Evolutionary conservation across 2,888 invertebrate genomes (phyloP).

Genomic region (Chydorus sphaericus): DNA sequence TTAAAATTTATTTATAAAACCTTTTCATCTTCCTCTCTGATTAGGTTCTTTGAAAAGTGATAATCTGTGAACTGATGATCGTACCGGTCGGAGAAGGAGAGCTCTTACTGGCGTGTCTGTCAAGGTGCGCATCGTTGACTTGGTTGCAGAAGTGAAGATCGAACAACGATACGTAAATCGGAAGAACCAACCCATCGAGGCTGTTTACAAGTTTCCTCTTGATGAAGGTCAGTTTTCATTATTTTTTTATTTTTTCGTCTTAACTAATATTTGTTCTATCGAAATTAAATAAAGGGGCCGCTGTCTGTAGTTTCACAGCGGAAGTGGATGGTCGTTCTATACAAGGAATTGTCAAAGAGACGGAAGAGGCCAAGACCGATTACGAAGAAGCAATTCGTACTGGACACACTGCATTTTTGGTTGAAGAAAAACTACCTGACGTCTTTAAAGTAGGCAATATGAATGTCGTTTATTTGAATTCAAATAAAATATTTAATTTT

Average conservation of each 20-base stretch:
- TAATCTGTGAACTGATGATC: neutral
- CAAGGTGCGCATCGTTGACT: slow-evolving; percentile 7
- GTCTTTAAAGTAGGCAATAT: slow-evolving; percentile 12
- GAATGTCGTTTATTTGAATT: neutral
- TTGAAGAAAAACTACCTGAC: slow-evolving; percentile 15
- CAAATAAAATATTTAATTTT: neutral
- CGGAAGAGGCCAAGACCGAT: slow-evolving; percentile 11
- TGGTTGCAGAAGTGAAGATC: slow-evolving; percentile 14
- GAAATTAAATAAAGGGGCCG: slow-evolving; percentile 12
- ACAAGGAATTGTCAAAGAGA: slow-evolving; percentile 14
- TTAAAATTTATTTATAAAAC: too few relatives aligned
- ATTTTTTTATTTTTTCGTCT: neutral
- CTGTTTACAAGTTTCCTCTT: slow-evolving; percentile 20
- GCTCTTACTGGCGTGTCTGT: slow-evolving; percentile 14
- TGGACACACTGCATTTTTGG: slow-evolving; percentile 13
- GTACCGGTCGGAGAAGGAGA: neutral
- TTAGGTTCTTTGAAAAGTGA: neutral
- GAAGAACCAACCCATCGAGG: slow-evolving; percentile 21
- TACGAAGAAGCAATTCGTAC: slow-evolving; percentile 15
- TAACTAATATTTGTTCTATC: neutral
- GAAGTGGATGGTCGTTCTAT: slow-evolving; percentile 17
- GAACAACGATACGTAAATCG: slow-evolving; percentile 20
- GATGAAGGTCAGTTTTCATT: slow-evolving; percentile 16
- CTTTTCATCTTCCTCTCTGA: too few relatives aligned
- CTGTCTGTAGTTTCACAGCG: slow-evolving; percentile 20